A percentile compares a stretch with the other conserved stretches of the same genome.
Evolutionary conservation across 2,113 vertebrate species (phyloP).

Genomic region (Chrysochloris asiatica): DNA sequence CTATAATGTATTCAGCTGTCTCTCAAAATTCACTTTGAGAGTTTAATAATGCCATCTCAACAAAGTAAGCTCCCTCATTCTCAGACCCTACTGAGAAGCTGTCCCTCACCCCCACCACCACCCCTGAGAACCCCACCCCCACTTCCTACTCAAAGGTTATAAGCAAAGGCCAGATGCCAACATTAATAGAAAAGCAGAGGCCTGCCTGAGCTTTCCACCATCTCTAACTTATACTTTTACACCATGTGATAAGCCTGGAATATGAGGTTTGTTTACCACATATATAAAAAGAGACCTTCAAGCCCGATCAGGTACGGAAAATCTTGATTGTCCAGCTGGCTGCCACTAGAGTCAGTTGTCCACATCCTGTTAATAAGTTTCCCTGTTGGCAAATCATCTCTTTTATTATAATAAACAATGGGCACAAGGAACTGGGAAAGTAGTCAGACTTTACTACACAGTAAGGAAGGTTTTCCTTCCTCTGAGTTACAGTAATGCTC

Average conservation of each 20-base stretch:
- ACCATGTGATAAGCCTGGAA: too few relatives aligned
- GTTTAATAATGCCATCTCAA: slow-evolving; percentile 68
- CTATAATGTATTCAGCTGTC: slow-evolving; percentile 73
- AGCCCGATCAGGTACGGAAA: too few relatives aligned
- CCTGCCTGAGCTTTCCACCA: background rate
- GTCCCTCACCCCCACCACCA: background rate
- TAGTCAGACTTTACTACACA: background rate
- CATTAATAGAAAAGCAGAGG: background rate
- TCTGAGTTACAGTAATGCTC: background rate
- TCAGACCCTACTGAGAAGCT: slow-evolving; percentile 27
- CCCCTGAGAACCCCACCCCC: background rate
- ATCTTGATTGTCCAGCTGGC: too few relatives aligned
- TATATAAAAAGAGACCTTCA: too few relatives aligned
- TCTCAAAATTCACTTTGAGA: slow-evolving; percentile 64
- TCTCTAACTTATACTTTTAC: too few relatives aligned
- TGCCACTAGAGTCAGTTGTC: too few relatives aligned
- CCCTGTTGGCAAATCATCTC: too few relatives aligned
- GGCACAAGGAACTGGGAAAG: background rate
- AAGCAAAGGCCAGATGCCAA: background rate
- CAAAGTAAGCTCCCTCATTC: slow-evolving; percentile 46
- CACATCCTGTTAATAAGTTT: too few relatives aligned
- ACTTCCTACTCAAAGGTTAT: background rate
- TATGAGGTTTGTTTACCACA: too few relatives aligned
- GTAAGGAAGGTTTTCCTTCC: background rate
- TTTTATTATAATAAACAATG: slow-evolving; percentile 21